Evolutionary conservation across 1,140 invertebrate species (phyloP).

Genomic region (Eurosta solidaginis): DNA sequence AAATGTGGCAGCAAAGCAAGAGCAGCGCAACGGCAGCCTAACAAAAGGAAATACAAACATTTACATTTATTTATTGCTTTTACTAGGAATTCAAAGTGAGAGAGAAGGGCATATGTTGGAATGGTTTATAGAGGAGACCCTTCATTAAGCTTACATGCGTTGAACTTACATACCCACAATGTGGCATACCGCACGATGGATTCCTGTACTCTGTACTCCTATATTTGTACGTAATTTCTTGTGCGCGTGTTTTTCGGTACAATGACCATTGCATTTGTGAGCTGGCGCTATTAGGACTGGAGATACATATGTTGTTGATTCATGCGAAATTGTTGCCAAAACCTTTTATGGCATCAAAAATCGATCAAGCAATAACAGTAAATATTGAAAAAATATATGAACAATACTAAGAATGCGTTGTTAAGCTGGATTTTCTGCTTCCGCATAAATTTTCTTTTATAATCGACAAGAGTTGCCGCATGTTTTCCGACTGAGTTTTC

Average conservation of each 20-base stretch:
- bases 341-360: constrained; percentile 1
- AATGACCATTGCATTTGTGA: neutral
- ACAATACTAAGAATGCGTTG: neutral
- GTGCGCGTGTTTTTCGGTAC: neutral
- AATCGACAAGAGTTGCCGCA: too few species aligned
- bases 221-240: neutral
- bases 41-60: constrained; percentile 10
- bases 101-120: neutral
- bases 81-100: neutral
- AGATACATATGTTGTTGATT: constrained; percentile 5
- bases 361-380: neutral
- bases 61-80: constrained; percentile 1
- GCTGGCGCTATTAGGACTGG: neutral
- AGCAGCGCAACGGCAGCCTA: neutral
- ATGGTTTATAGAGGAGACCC: neutral
- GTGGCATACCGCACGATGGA: neutral
- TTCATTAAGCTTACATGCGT: neutral
- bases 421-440: neutral
- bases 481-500: too few species aligned
- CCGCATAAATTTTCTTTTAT: too few species aligned
- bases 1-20: neutral
- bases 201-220: too few species aligned
- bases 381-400: neutral
- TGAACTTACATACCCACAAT: neutral
- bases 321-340: constrained; percentile 4